phyloP scores from a whole-genome alignment of 2,797 vertebrate genomes.

The Sebastes vulpes region DNA sequence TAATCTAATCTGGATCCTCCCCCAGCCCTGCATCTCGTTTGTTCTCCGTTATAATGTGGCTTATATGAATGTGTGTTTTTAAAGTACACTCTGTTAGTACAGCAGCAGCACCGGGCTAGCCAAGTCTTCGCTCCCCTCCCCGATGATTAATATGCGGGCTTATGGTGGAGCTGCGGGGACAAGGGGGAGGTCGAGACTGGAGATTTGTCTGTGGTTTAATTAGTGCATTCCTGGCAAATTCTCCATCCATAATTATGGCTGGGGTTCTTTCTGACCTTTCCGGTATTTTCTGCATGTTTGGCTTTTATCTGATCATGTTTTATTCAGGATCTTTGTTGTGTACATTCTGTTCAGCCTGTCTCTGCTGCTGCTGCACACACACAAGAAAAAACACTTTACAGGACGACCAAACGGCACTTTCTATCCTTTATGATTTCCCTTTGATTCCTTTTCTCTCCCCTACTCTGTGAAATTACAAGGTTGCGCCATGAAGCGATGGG shows the following conservation, averaged over 20 bases:
- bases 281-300: constrained; percentile 84
- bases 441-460: constrained; percentile 59
- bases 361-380: constrained; percentile 30
- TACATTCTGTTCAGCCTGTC: constrained; percentile 71
- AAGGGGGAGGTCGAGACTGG: constrained; percentile 64
- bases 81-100: constrained; percentile 32
- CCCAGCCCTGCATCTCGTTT: constrained; percentile 54
- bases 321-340: constrained; percentile 84
- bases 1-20: constrained; percentile 56
- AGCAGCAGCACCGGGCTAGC: constrained; percentile 42
- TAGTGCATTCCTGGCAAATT: constrained; percentile 86
- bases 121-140: constrained; percentile 57
- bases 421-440: constrained; percentile 69
- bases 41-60: constrained; percentile 29
- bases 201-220: constrained; percentile 87
- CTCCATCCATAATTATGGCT: constrained; percentile 83
- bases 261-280: constrained; percentile 86
- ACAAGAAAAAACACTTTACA: constrained; percentile 58
- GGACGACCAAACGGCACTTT: constrained; percentile 55
- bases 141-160: constrained; percentile 85
- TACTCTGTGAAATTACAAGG: constrained; percentile 72
- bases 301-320: constrained; percentile 88
- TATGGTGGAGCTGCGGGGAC: constrained; percentile 74
- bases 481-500: constrained; percentile 50
- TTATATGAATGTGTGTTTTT: constrained; percentile 40